These are phyloP conservation scores for Manis pentadactyla DNA, from an alignment of 2,797 vertebrate species.

Conservation along the genomic window DNA sequence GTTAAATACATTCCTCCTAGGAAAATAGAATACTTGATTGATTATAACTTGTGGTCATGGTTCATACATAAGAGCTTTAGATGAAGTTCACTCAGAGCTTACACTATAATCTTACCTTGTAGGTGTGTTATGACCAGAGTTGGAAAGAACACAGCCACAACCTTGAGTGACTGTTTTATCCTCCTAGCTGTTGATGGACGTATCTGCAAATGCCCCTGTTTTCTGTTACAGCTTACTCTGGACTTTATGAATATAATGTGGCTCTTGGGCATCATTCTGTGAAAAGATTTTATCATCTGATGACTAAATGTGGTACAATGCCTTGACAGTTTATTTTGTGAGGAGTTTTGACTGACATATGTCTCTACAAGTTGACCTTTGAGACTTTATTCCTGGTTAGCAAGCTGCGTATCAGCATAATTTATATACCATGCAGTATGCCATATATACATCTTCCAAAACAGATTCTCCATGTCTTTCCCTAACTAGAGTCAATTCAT, in stretches of 20 bases:
- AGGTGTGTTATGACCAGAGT: neutral
- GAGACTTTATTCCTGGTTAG: neutral
- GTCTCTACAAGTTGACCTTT: neutral
- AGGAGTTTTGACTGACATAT: neutral
- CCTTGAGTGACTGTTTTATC: neutral
- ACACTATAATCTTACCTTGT: neutral
- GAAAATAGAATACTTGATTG: conserved; percentile 43
- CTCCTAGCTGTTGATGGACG: neutral
- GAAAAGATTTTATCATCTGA: neutral
- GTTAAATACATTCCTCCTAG: conserved; percentile 25
- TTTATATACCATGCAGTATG: neutral
- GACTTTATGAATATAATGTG: neutral
- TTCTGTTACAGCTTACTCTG: neutral
- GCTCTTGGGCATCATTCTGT: neutral
- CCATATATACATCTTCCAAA: neutral
- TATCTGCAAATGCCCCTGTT: neutral
- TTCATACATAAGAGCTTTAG: neutral
- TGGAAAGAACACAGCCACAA: neutral
- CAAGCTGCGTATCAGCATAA: neutral
- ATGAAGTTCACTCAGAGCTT: neutral
- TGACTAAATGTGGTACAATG: neutral
- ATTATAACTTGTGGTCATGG: neutral
- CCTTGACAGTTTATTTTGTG: neutral
- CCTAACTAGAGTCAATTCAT: neutral
- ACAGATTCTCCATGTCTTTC: neutral